phyloP scores from a whole-genome alignment of 2,888 invertebrate species.

The Strigamia maritima region DNA sequence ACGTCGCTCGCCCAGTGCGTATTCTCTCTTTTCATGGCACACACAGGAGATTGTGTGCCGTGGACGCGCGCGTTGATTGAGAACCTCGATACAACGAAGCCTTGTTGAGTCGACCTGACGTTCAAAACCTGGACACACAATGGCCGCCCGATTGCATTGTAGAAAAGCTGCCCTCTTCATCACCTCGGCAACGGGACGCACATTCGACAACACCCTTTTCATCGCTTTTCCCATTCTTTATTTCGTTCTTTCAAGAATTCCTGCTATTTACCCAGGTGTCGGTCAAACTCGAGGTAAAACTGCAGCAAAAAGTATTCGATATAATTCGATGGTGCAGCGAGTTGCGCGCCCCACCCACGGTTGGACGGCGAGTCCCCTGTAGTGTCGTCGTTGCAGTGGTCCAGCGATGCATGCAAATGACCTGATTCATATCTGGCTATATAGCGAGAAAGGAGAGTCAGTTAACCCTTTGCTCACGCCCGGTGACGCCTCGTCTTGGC shows the following conservation, averaged over 20 bases:
- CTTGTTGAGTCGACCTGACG: background rate
- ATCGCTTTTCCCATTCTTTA: background rate
- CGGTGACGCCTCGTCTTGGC: background rate
- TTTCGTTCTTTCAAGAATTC: background rate
- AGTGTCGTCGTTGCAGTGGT: background rate
- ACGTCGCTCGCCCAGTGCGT: background rate
- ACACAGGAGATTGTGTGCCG: conserved; percentile 6
- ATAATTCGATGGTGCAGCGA: background rate
- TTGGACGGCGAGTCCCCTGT: background rate
- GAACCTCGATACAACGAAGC: background rate
- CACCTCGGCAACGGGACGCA: background rate
- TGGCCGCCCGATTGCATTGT: conserved; percentile 11
- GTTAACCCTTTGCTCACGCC: conserved; percentile 23
- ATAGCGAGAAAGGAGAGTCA: background rate
- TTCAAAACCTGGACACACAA: background rate
- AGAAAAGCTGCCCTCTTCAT: conserved; percentile 13
- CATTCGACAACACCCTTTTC: background rate
- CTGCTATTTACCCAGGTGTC: background rate
- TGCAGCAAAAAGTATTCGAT: background rate
- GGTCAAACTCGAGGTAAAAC: background rate
- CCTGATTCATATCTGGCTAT: conserved; percentile 19
- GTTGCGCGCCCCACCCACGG: background rate
- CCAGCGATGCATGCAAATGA: conserved; percentile 1
- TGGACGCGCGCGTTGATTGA: conserved; percentile 18
- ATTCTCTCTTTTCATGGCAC: conserved; percentile 23